Evolutionary conservation across 2,888 invertebrate genomes (phyloP).

Genomic region (Patella caerulea): DNA sequence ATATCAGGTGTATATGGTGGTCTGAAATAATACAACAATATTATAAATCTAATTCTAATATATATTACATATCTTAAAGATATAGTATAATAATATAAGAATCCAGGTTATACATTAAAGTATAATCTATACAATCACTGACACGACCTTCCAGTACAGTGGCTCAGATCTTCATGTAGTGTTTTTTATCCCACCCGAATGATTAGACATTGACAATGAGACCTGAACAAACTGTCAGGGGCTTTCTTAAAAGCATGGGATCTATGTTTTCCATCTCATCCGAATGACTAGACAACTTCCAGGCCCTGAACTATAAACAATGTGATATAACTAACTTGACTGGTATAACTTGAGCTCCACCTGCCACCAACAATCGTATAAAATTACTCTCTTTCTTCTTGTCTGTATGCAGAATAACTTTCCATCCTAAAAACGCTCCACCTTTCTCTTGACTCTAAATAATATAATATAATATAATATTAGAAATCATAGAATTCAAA

Average conservation of each 20-base stretch:
- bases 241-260: no score
- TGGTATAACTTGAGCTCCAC: conserved; percentile 81
- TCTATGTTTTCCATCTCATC: no score
- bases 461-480: background rate
- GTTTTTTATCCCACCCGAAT: no score
- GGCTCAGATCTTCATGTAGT: no score
- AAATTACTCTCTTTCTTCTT: conserved; percentile 76
- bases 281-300: no score
- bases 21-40: conserved; percentile 37
- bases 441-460: conserved; percentile 15
- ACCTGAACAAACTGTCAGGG: background rate
- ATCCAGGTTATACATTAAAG: background rate
- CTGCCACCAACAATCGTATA: conserved; percentile 83
- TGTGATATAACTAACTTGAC: conserved; percentile 73
- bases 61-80: background rate
- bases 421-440: conserved; percentile 70
- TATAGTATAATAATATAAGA: background rate
- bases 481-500: no score
- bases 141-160: background rate
- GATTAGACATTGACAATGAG: no score
- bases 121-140: no score
- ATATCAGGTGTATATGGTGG: conserved; percentile 75
- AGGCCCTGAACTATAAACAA: no score
- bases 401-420: conserved; percentile 76
- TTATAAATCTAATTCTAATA: background rate